These are phyloP conservation scores for Gallinago solitaria DNA, from an alignment of 2,797 vertebrate species.

Conservation along the genomic window DNA sequence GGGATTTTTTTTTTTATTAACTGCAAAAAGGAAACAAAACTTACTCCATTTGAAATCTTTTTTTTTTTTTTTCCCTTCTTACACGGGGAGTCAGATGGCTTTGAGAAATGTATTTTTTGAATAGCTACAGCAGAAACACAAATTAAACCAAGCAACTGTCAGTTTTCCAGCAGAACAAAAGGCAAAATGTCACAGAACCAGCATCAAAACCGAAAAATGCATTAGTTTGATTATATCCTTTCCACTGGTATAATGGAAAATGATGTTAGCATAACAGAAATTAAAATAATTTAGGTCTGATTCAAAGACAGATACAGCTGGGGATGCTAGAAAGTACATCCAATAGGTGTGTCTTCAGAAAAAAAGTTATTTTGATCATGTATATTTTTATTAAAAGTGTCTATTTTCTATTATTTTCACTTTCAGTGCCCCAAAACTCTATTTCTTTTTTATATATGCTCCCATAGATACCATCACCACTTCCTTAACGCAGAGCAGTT, in stretches of 20 bases:
- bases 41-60: neutral
- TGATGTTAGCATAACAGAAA: neutral
- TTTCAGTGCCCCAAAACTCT: neutral
- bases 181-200: neutral
- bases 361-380: neutral
- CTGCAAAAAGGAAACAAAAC: neutral
- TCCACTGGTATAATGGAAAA: neutral
- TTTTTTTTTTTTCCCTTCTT: neutral
- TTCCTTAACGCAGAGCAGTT: neutral
- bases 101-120: neutral
- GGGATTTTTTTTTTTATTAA: neutral
- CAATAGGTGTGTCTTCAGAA: neutral
- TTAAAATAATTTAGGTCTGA: neutral
- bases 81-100: neutral
- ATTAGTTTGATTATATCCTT: conserved; percentile 25
- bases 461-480: neutral
- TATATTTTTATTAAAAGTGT: neutral
- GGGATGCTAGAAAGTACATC: neutral
- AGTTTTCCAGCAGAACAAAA: neutral
- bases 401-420: neutral
- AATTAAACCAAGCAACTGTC: neutral
- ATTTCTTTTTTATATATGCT: neutral
- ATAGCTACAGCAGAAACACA: neutral
- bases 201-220: neutral
- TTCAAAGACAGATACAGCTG: neutral